Conservation (phyloP, 1,140 invertebrate genomes). For the Sycophila sp. region DNA sequence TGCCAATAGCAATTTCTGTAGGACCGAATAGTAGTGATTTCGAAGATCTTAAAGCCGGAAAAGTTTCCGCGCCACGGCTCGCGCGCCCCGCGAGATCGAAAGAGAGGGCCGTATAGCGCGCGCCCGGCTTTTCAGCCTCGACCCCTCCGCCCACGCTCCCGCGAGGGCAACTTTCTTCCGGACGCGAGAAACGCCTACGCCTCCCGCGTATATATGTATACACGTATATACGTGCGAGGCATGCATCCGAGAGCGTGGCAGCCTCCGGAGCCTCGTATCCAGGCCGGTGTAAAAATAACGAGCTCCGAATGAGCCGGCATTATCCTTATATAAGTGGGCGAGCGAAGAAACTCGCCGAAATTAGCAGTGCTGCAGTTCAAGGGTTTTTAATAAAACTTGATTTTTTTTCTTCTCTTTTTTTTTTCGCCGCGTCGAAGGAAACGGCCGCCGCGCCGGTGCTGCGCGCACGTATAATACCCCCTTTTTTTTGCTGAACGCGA, state of each 20-base stretch:
- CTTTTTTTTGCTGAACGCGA: too few species aligned
- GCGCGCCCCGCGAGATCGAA: background rate
- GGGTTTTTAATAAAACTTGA: conserved; percentile 15
- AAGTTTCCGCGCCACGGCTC: conserved; percentile 16
- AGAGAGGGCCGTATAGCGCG: too few species aligned
- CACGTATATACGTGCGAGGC: background rate
- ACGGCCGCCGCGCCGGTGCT: too few species aligned
- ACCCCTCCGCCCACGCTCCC: background rate
- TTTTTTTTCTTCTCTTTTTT: too few species aligned
- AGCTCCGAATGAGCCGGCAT: conserved; percentile 19
- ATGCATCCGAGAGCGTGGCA: background rate
- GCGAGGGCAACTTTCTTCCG: background rate
- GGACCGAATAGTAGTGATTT: conserved; percentile 46
- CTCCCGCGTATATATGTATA: background rate
- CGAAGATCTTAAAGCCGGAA: conserved; percentile 24
- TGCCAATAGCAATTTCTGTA: conserved; percentile 54
- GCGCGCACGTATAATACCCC: too few species aligned
- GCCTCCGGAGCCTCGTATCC: background rate
- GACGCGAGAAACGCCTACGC: too few species aligned
- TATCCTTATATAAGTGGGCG: background rate
- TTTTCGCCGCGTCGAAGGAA: too few species aligned
- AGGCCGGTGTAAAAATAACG: conserved; percentile 28
- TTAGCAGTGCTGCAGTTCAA: background rate
- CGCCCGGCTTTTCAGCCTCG: too few species aligned
- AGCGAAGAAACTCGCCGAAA: background rate